Percentiles rank a stretch among this genome's conserved stretches.
These are phyloP conservation scores for Cochlearius cochlearius DNA, from an alignment of 2,113 vertebrate genomes.

Conservation along the genomic window DNA sequence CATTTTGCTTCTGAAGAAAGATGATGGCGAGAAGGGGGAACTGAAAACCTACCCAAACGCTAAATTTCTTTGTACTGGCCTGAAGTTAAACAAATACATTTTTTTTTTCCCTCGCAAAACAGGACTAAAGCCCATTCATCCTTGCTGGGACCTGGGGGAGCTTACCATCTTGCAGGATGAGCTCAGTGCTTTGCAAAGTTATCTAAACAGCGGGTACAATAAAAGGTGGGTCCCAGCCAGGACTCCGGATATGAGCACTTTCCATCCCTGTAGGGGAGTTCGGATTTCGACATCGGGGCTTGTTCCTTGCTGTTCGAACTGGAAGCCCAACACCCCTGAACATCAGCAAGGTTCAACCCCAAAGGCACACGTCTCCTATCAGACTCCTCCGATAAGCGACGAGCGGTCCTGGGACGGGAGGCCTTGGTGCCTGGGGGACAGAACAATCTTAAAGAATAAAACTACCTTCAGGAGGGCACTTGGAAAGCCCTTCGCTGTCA, in stretches of 20 bases:
- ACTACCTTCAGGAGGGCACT: background rate
- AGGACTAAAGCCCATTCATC: background rate
- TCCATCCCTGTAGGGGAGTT: constrained; percentile 27
- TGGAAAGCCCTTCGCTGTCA: background rate
- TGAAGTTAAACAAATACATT: background rate
- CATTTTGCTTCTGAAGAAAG: background rate
- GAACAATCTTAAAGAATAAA: background rate
- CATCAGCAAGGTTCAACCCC: background rate
- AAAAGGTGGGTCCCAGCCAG: constrained; percentile 37
- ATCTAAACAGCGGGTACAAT: constrained; percentile 15
- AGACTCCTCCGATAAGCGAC: background rate
- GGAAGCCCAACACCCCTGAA: background rate
- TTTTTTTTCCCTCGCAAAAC: background rate
- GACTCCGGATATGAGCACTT: background rate
- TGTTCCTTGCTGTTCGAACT: background rate
- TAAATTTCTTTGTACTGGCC: background rate
- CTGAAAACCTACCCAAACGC: background rate
- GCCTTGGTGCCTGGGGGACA: background rate
- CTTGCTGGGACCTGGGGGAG: background rate
- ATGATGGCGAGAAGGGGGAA: background rate
- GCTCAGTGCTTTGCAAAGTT: constrained; percentile 35
- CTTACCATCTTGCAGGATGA: background rate
- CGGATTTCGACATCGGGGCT: background rate
- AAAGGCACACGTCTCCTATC: fast-evolving
- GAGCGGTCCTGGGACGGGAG: background rate